Base-by-base conservation (phyloP, 2,888 invertebrate genomes). In the Boloria euphrosyne region DNA sequence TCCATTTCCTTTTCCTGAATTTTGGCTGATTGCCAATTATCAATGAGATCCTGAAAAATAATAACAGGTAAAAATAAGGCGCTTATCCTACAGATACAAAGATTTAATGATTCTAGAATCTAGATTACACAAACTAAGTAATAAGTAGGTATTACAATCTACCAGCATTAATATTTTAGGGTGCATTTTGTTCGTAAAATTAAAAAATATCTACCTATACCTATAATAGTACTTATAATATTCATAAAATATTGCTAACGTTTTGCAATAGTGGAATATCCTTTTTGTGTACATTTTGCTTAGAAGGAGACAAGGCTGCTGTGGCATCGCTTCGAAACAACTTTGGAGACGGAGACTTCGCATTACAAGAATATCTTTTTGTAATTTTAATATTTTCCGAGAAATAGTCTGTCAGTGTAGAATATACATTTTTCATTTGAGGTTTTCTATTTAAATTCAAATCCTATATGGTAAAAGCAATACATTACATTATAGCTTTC, bases 1-100 rank as follows among this genome's bases (percentile, higher is more conserved):
- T 73, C 74, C 62, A 87, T 63, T 68, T 74, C 78, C 60, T 80
- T 79, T 51, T 85, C 81, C 60, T 81, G 73, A 62, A 74, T 77
- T 70, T 79, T 75, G 44, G 73, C n/a, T 80, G 68, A 87, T 82
- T 51, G 84, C n/a, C n/a, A n/a, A n/a, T n/a, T 80, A 62, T 85
- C 74, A 62, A 85, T 76, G 66, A 87, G 70, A 65, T 85, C 84
- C 89, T 89, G 78, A 67, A 80, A 80, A 73, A 7, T 71, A 66
- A 49, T 53, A 14, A 52, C 6, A 22, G 4, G 13, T 46, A 49
- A 60, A 16, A n/a, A 38, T 2, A 38, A 14, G 16, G 13, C 18
- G 0, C 7, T 38, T 38, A 38, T 31, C 7, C 7, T 7, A 31
- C 6, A 31, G 31, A 31, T 31, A 31, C n/a, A n/a, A n/a, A n/a